These are phyloP conservation scores for Leptobrachium leishanense DNA, from an alignment of 2,113 vertebrate genomes.

Conservation along the genomic window DNA sequence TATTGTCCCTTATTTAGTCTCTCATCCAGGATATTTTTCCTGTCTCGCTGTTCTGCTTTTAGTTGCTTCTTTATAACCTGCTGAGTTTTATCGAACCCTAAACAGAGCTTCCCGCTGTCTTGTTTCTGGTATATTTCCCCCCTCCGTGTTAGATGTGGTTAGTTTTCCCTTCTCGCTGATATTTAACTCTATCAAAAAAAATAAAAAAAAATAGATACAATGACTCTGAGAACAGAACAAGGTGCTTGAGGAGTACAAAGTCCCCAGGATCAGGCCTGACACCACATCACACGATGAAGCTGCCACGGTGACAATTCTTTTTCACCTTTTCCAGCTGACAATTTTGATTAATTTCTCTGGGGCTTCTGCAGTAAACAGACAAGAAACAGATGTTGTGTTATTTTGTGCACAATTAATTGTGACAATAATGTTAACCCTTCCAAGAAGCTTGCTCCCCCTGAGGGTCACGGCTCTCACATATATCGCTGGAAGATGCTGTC, in stretches of 20 bases:
- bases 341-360: slow-evolving; percentile 1
- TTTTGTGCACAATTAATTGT: slow-evolving; percentile 4
- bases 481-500: not conserved
- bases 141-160: not conserved
- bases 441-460: not conserved
- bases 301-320: not conserved
- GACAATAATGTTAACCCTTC: slow-evolving; percentile 8
- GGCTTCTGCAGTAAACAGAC: not conserved
- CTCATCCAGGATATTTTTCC: too few species aligned
- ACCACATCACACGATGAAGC: not conserved
- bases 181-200: not conserved
- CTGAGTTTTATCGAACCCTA: not conserved
- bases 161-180: not conserved
- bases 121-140: not conserved
- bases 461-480: not conserved
- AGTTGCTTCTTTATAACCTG: not conserved
- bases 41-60: too few species aligned
- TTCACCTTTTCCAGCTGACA: not conserved
- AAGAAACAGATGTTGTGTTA: slow-evolving; percentile 4
- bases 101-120: not conserved
- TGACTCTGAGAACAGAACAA: not conserved
- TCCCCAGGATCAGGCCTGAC: not conserved
- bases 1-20: too few species aligned
- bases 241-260: not conserved
- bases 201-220: not conserved